These are phyloP conservation scores for Drosophila aff. DNA, from an alignment of 1,140 invertebrate genomes.

Conservation along the genomic window DNA sequence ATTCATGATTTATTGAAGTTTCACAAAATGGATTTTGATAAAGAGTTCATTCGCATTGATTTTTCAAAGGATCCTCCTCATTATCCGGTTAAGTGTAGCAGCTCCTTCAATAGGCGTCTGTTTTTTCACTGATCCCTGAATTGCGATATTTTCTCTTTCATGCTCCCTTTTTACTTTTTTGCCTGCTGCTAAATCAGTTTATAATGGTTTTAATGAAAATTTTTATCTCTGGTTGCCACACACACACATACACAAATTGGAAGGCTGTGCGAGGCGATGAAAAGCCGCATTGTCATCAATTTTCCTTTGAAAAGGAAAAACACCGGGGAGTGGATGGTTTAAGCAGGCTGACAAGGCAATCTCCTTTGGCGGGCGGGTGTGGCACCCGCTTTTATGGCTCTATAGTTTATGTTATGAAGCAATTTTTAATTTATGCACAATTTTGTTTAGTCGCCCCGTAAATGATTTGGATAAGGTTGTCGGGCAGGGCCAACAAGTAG, in stretches of 20 bases:
- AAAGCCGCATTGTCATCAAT: constrained; percentile 82
- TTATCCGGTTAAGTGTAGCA: constrained; percentile 36
- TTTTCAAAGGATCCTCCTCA: constrained; percentile 37
- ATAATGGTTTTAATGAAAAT: constrained; percentile 81
- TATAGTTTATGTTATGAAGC: constrained; percentile 71
- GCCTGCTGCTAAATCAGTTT: constrained; percentile 60
- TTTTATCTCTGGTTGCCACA: constrained; percentile 74
- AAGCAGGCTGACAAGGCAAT: constrained; percentile 41
- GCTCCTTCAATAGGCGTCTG: constrained; percentile 21
- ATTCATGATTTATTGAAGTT: background rate
- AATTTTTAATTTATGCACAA: constrained; percentile 81
- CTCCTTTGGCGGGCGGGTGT: constrained; percentile 38
- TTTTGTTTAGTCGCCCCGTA: constrained; percentile 45
- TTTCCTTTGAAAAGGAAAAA: constrained; percentile 62
- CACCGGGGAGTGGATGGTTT: constrained; percentile 20
- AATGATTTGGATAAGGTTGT: constrained; percentile 12
- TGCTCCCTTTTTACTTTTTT: constrained; percentile 23
- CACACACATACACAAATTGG: constrained; percentile 20
- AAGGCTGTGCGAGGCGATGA: constrained; percentile 61
- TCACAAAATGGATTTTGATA: background rate
- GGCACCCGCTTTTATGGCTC: constrained; percentile 61
- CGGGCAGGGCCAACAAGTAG: constrained; percentile 55
- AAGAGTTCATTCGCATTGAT: constrained; percentile 17
- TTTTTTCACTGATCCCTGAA: constrained; percentile 20
- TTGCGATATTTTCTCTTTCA: constrained; percentile 36